Percentiles rank a stretch among this genome's conserved stretches.
Evolutionary conservation across 2,797 vertebrate genomes (phyloP).

Genomic region (Poecilia gillii): DNA sequence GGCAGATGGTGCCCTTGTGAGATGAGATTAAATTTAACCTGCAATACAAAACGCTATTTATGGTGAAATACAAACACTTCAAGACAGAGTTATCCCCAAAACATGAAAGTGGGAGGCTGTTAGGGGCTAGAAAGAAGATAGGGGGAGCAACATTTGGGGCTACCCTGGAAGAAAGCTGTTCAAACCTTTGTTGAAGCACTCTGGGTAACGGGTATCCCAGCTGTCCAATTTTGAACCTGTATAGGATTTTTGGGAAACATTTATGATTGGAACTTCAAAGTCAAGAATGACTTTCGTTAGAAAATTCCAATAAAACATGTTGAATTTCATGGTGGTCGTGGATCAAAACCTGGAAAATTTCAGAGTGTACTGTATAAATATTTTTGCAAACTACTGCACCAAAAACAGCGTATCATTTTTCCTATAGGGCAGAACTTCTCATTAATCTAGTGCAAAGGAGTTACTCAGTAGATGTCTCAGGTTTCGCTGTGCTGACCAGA

Average conservation of each 20-base stretch:
- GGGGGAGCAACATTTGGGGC: not conserved
- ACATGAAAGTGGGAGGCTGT: not conserved
- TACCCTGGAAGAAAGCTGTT: not conserved
- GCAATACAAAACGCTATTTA: not conserved
- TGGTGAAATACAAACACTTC: not conserved
- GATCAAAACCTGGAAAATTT: not conserved
- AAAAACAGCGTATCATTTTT: conserved; percentile 22
- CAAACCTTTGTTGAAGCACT: not conserved
- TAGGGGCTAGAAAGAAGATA: not conserved
- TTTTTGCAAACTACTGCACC: not conserved
- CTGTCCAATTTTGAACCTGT: not conserved
- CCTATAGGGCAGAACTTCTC: conserved; percentile 37
- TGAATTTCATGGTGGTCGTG: too few species aligned
- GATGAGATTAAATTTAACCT: not conserved
- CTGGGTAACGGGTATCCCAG: not conserved
- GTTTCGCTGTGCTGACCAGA: conserved; percentile 61
- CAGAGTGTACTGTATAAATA: not conserved
- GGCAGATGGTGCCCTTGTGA: not conserved
- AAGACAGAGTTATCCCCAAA: not conserved
- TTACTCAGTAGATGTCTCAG: conserved; percentile 41
- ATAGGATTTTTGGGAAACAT: not conserved
- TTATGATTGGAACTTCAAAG: not conserved
- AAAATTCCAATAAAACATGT: not conserved
- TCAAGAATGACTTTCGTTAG: not conserved
- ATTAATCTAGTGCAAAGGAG: conserved; percentile 49